Conservation (phyloP, 2,113 vertebrate species). For the Rattus norvegicus region DNA sequence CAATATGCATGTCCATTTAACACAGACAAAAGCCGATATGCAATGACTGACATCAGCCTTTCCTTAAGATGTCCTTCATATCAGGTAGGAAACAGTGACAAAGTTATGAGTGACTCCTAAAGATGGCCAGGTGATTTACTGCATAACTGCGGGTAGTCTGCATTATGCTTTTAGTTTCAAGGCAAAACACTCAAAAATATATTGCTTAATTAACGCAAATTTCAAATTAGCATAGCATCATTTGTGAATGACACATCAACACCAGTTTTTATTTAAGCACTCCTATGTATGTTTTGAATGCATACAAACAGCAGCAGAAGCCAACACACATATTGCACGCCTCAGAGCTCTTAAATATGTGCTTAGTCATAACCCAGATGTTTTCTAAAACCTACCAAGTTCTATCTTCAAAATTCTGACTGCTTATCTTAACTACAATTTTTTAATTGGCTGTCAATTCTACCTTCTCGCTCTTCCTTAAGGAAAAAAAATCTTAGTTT, state of each 20-base stretch:
- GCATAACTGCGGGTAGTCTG: neutral
- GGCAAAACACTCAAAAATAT: neutral
- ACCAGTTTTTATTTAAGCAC: slow-evolving; percentile 36
- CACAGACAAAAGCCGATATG: neutral
- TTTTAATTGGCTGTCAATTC: slow-evolving; percentile 34
- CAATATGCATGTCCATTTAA: slow-evolving; percentile 14
- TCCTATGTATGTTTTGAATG: slow-evolving; percentile 21
- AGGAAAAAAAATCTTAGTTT: slow-evolving; percentile 45
- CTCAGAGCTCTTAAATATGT: slow-evolving; percentile 10
- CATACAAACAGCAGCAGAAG: neutral
- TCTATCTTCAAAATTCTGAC: neutral
- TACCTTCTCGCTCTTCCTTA: neutral
- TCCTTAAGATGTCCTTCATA: neutral
- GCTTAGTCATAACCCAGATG: neutral
- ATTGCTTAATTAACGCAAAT: slow-evolving; percentile 25
- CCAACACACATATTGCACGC: neutral
- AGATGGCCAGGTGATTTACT: neutral
- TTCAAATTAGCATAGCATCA: neutral
- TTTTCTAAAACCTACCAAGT: neutral
- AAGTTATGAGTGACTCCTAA: neutral
- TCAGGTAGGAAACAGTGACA: slow-evolving; percentile 9
- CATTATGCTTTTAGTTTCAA: slow-evolving; percentile 25
- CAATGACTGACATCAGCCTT: slow-evolving; percentile 7
- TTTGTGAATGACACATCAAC: neutral
- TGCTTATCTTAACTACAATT: slow-evolving; percentile 31